Conservation (phyloP, 2,113 vertebrate species). For the Triplophysa siluroides region DNA sequence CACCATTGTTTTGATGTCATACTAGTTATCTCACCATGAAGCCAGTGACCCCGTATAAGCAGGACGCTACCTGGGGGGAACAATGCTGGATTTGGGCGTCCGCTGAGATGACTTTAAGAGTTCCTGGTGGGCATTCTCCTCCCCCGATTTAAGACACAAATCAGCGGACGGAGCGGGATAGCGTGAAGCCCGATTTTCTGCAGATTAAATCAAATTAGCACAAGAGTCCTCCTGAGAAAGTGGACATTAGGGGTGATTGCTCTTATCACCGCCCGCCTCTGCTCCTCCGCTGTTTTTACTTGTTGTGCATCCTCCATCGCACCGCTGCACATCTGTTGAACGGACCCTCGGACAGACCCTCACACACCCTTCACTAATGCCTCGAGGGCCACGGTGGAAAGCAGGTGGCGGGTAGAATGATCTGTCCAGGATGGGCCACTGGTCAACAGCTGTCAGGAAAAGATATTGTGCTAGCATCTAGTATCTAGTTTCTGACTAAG, state of each 20-base stretch:
- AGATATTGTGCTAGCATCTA: background rate
- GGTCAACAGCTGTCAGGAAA: constrained; percentile 30
- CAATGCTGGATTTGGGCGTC: constrained; percentile 58
- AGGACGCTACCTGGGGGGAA: constrained; percentile 67
- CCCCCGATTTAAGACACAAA: constrained; percentile 51
- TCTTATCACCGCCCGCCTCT: constrained; percentile 30
- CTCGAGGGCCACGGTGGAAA: constrained; percentile 62
- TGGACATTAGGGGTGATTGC: constrained; percentile 55
- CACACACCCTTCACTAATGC: constrained; percentile 66
- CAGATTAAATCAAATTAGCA: constrained; percentile 75
- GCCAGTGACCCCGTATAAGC: constrained; percentile 54
- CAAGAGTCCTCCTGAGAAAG: constrained; percentile 61
- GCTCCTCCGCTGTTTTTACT: constrained; percentile 45
- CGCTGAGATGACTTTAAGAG: constrained; percentile 37
- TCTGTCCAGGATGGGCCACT: background rate
- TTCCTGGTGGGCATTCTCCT: constrained; percentile 55
- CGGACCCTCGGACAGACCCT: constrained; percentile 54
- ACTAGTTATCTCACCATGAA: constrained; percentile 60
- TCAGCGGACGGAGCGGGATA: constrained; percentile 41
- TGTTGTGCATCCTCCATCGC: constrained; percentile 54
- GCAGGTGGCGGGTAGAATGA: constrained; percentile 66
- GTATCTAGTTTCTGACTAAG: background rate
- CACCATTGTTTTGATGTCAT: constrained; percentile 69
- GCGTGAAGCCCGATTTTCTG: constrained; percentile 66
- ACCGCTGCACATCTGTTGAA: constrained; percentile 63